Base-by-base conservation (phyloP, 1,140 invertebrate genomes). In the Drosophila ironensis region DNA sequence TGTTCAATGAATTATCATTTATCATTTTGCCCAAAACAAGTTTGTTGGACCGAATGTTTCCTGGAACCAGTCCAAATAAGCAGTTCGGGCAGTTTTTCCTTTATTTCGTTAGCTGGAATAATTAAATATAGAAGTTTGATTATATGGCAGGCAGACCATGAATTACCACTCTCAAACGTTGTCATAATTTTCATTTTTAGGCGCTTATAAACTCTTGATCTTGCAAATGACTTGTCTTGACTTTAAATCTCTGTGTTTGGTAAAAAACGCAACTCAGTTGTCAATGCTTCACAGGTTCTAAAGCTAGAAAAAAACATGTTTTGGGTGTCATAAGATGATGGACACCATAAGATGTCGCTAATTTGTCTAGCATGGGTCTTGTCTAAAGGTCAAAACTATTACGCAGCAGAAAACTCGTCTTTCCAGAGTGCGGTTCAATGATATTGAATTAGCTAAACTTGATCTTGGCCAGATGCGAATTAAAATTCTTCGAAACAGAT, bases 391-490 rank as follows among this genome's bases (percentile, higher is more conserved):
- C 69, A 74, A 17, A 17, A 1, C 16, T 35, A 73, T 84, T 78
- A 64, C 77, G 77, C 69, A 72, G 73, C 37, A 44, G 20, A 19
- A 82, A 86, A 84, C 63, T 71, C 37, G 78, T 86, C 68, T 60
- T 44, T 56, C 57, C 52, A 67, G 76, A 59, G 67, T 59, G 44
- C 38, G 50, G 41, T 40, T 45, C 19, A 38, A 52, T 72, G 80
- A 59, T 78, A 84, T 71, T 78, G 51, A 61, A 71, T 57, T 16
- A 27, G 9, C 14, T 53, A 33, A 60, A 70, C 56, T 70, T 84
- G 77, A 70, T 82, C 80, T 84, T 86, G 47, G 16, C 45, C 33
- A 53, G 42, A 46, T 33, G 44, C 42, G 25, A 53, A 48, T 28
- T 42, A n/a, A 25, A 75, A 30, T 47, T 40, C 28, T 45, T 41